A percentile compares a stretch with the other conserved stretches of the same genome.
These are phyloP conservation scores for Ceratotherium simum DNA, from an alignment of 2,113 vertebrate genomes.

Conservation along the genomic window DNA sequence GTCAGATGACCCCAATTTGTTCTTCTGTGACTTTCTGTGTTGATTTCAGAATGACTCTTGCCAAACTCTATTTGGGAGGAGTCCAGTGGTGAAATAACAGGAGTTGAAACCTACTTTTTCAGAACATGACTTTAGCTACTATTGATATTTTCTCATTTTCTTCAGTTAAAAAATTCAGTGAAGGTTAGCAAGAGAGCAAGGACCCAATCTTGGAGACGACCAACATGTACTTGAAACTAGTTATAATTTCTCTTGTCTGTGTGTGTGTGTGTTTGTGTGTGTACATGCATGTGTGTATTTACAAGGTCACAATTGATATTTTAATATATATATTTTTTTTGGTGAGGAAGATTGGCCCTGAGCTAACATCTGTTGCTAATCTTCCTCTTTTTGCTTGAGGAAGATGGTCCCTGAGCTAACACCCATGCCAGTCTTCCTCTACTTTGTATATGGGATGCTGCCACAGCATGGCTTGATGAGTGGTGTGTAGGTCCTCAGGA, in stretches of 20 bases:
- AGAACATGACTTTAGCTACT: constrained; percentile 39
- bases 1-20: constrained; percentile 60
- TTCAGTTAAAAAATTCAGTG: neutral
- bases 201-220: neutral
- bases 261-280: neutral
- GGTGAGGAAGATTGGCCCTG: too few relatives aligned
- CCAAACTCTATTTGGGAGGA: constrained; percentile 53
- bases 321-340: neutral
- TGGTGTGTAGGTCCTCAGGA: too few relatives aligned
- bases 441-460: too few relatives aligned
- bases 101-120: constrained; percentile 49
- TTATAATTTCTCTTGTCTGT: neutral
- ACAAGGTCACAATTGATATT: neutral
- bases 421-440: too few relatives aligned
- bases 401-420: too few relatives aligned
- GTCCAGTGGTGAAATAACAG: constrained; percentile 63
- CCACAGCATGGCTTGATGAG: too few relatives aligned
- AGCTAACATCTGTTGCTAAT: too few relatives aligned
- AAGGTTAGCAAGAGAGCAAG: neutral
- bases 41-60: constrained; percentile 60
- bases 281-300: neutral
- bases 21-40: constrained; percentile 53
- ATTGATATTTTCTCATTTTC: constrained; percentile 8
- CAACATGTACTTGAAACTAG: neutral
- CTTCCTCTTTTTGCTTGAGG: too few relatives aligned